These are phyloP conservation scores for Antheraea yamamai DNA, from an alignment of 2,888 invertebrate species.

Conservation along the genomic window DNA sequence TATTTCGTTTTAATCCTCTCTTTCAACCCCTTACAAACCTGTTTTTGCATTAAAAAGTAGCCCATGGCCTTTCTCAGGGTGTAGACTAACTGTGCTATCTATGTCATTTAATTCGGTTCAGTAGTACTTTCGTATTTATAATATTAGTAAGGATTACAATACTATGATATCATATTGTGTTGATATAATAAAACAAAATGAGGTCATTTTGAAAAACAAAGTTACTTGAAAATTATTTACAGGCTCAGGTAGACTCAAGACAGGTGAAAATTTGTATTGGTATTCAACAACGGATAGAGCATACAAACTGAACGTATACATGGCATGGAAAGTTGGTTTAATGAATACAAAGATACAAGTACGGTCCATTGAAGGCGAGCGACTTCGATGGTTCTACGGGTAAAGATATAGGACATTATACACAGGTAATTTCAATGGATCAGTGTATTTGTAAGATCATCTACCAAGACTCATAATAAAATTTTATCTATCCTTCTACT, in stretches of 20 bases:
- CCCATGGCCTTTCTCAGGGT: too few species aligned
- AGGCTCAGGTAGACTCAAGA: slow-evolving; percentile 61
- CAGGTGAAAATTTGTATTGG: slow-evolving; percentile 67
- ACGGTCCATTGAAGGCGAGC: slow-evolving; percentile 38
- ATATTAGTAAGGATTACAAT: too few species aligned
- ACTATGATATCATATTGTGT: not conserved
- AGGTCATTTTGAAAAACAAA: not conserved
- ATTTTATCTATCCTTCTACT: not conserved
- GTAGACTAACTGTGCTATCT: too few species aligned
- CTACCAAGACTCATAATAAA: too few species aligned
- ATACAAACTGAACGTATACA: slow-evolving; percentile 43
- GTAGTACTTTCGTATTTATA: too few species aligned
- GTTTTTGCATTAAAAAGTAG: too few species aligned
- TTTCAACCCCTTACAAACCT: too few species aligned
- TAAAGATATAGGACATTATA: slow-evolving; percentile 64
- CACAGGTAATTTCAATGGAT: slow-evolving; percentile 51
- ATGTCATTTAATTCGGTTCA: too few species aligned
- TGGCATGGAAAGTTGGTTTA: slow-evolving; percentile 54
- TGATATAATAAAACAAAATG: too few species aligned
- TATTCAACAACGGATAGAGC: slow-evolving; percentile 43
- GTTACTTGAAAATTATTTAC: slow-evolving; percentile 23
- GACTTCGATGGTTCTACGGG: slow-evolving; percentile 42
- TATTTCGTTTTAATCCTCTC: too few species aligned
- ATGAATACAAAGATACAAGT: slow-evolving; percentile 54
- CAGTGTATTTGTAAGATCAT: too few species aligned